Percentiles rank a stretch among this genome's conserved stretches.
Evolutionary conservation across 2,888 invertebrate genomes (phyloP).

Genomic region (Brachypterus glaber): DNA sequence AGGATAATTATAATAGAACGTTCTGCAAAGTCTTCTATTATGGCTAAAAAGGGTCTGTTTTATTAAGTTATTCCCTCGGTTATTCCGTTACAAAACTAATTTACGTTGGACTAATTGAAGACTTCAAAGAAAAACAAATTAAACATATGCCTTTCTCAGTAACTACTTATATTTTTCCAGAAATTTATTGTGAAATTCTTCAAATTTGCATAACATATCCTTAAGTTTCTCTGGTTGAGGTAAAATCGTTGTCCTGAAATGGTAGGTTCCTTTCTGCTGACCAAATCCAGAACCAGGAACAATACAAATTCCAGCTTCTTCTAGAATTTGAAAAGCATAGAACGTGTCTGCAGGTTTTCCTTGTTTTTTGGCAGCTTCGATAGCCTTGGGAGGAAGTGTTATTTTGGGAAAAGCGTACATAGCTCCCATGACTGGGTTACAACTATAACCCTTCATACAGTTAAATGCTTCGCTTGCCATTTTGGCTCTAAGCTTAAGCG

Average conservation of each 20-base stretch:
- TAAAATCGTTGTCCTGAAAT: constrained; percentile 85
- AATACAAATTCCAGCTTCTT: constrained; percentile 84
- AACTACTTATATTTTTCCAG: constrained; percentile 63
- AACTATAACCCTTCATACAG: constrained; percentile 77
- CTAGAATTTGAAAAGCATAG: constrained; percentile 87
- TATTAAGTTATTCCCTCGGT: no score
- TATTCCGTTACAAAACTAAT: no score
- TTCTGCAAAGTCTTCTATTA: no score
- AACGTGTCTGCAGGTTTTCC: constrained; percentile 76
- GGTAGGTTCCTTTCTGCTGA: constrained; percentile 85
- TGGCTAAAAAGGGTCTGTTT: no score
- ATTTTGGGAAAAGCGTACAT: constrained; percentile 94
- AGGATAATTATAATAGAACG: no score
- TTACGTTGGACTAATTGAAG: no score
- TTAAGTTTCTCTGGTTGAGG: constrained; percentile 76
- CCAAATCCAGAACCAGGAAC: constrained; percentile 95
- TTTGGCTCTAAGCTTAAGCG: constrained; percentile 66
- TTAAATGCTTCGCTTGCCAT: constrained; percentile 86
- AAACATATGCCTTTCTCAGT: no score
- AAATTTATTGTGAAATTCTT: constrained; percentile 76
- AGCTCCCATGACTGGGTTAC: constrained; percentile 82
- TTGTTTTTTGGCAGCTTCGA: constrained; percentile 68
- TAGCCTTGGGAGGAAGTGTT: constrained; percentile 70
- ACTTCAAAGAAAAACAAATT: no score
- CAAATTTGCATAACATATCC: constrained; percentile 73